Evolutionary conservation across 2,113 vertebrate species (phyloP), one percentile per base, ranked within the genome.

Genomic region (Phalacrocorax pelagicus): DNA sequence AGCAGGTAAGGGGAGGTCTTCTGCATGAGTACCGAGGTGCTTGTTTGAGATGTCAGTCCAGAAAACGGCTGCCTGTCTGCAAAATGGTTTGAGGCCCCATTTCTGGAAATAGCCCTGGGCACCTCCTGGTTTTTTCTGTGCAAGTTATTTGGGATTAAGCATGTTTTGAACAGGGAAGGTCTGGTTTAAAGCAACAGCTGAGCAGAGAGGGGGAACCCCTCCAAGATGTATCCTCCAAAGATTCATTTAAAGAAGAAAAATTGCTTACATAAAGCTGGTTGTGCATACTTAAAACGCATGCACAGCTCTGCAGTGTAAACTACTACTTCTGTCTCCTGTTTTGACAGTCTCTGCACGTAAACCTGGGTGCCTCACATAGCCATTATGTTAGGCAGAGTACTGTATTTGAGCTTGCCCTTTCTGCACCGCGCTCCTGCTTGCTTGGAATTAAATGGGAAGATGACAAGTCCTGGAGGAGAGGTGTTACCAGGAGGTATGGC

Each of bases 281-380:
- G 2, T 57, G 16, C 1, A 0, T n/a, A 73, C 16, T 65, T 69
- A 11, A 29, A 44, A 38, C 2, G 12, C 44, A 3, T 6, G 52
- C 59, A n/a, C 12, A 62, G 44, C 86, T 65, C 71, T 90, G 63
- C 61, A 30, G 24, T 2, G 23, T 36, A 8, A 88, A 63, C 2
- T 5, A 6, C 29, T 24, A 0, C 34, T 62, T 40, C 21, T 75
- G 44, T 14, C 24, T 57, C 52, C 40, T 23, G 6, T 38, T 73
- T 46, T 80, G 74, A 15, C 42, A 82, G 38, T 55, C 46, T 49
- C 23, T 36, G 79, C 19, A 24, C 18, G 21, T 26, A 59, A 74
- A 22, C 38, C 78, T 40, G 65, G 32, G 1, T 59, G 63, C 22
- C 69, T 82, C 9, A 1, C 20, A 1, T 1, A 52, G 87, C 59